These are phyloP conservation scores for Lissocephala sabroskyi DNA, from an alignment of 2,888 invertebrate genomes.

Conservation along the genomic window DNA sequence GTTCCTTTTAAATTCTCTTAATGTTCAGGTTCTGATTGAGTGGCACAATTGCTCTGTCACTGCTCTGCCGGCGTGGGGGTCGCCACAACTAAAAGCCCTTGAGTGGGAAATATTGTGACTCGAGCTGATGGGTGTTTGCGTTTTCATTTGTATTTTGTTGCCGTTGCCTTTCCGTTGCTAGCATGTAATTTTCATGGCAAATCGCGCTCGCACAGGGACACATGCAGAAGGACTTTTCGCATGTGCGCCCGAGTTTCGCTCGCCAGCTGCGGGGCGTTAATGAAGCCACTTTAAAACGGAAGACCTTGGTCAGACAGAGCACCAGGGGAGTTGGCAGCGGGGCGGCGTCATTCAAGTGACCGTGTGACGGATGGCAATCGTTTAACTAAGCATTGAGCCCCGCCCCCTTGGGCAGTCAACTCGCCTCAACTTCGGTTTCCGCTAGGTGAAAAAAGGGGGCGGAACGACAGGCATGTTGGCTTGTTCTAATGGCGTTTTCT, in stretches of 20 bases:
- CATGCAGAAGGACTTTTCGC: no score
- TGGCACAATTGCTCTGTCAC: no score
- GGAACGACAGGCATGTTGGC: no score
- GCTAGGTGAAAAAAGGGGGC: no score
- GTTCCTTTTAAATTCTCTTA: no score
- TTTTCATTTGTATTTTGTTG: slow-evolving; percentile 41
- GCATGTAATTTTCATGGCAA: slow-evolving; percentile 54
- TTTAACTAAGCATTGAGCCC: slow-evolving; percentile 39
- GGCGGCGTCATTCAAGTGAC: slow-evolving; percentile 23
- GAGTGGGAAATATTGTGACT: slow-evolving; percentile 62
- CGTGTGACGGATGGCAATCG: slow-evolving; percentile 44
- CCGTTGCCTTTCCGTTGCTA: slow-evolving; percentile 45
- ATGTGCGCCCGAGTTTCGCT: not conserved
- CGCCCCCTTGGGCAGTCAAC: slow-evolving; percentile 1
- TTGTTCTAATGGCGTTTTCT: not conserved
- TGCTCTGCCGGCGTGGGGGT: no score
- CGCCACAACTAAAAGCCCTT: slow-evolving; percentile 41
- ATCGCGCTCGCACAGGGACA: not conserved
- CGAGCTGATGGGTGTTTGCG: slow-evolving; percentile 59
- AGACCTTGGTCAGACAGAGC: no score
- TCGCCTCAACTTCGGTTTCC: not conserved
- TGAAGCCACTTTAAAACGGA: not conserved
- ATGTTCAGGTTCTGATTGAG: no score
- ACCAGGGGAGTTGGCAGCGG: not conserved
- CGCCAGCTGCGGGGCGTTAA: slow-evolving; percentile 14